Evolutionary conservation across 2,113 vertebrate species (phyloP).

Genomic region (Amblyornis subalaris): DNA sequence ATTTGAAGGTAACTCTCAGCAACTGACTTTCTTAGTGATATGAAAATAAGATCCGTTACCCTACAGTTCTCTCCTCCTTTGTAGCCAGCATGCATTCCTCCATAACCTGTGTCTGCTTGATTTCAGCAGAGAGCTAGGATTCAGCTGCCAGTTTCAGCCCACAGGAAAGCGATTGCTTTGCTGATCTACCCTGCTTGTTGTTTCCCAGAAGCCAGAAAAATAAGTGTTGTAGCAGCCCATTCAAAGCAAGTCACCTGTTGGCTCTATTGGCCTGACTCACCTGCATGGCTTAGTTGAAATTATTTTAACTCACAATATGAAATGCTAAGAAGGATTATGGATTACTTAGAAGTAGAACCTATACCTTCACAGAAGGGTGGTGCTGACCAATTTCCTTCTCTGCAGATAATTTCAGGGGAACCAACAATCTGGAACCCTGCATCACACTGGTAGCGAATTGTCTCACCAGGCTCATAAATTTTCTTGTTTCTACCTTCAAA

Average conservation of each 20-base stretch:
- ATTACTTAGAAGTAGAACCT: not conserved
- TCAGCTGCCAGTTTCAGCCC: not conserved
- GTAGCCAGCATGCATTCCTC: not conserved
- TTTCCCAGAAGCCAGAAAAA: not conserved
- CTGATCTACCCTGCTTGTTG: not conserved
- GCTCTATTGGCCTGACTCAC: not conserved
- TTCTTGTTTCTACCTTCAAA: not conserved
- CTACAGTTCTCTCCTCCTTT: not conserved
- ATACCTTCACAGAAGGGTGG: constrained; percentile 31
- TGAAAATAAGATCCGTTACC: not conserved
- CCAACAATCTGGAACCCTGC: not conserved
- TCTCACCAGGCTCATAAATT: constrained; percentile 25
- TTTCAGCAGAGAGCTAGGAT: not conserved
- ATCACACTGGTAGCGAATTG: constrained; percentile 1
- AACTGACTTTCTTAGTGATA: not conserved
- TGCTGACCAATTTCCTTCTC: constrained; percentile 37
- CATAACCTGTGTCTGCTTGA: not conserved
- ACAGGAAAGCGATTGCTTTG: not conserved
- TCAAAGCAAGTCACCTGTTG: not conserved
- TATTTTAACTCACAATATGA: not conserved
- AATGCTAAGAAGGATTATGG: not conserved
- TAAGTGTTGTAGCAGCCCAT: not conserved
- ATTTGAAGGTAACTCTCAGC: not conserved
- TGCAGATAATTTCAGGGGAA: constrained; percentile 31
- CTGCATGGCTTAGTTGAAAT: not conserved